Percentiles rank a stretch among this genome's conserved stretches.
Conservation (phyloP, 2,888 invertebrate species). For the Protophormia terraenovae region DNA sequence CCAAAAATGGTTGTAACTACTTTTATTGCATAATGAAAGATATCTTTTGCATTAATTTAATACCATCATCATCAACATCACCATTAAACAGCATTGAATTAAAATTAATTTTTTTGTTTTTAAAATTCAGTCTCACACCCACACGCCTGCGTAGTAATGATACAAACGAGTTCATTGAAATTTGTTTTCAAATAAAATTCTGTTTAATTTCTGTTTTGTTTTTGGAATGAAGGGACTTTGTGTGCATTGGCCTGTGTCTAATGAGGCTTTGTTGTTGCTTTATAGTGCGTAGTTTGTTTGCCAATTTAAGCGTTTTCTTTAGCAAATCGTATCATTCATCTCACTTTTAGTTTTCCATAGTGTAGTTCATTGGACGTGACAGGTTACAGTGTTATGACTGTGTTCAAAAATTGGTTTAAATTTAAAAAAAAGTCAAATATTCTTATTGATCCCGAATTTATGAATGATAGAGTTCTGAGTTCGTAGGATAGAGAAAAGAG, state of each 20-base stretch:
- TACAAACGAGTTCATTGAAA: constrained; percentile 52
- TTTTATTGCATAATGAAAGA: constrained; percentile 76
- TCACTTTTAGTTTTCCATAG: background rate
- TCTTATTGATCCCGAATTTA: too few species aligned
- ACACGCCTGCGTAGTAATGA: constrained; percentile 56
- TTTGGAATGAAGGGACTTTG: constrained; percentile 2
- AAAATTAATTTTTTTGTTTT: constrained; percentile 13
- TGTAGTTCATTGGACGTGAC: background rate
- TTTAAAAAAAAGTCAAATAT: background rate
- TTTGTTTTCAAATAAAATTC: constrained; percentile 36
- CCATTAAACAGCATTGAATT: constrained; percentile 54
- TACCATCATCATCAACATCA: constrained; percentile 51
- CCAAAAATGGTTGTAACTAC: constrained; percentile 72
- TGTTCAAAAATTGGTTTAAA: background rate
- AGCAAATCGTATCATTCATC: background rate
- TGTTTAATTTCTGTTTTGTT: constrained; percentile 8
- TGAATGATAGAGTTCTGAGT: too few species aligned
- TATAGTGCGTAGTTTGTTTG: background rate
- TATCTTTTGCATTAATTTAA: constrained; percentile 60
- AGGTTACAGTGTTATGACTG: background rate
- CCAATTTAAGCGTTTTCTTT: background rate
- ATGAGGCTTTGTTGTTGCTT: constrained; percentile 25
- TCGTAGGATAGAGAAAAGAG: too few species aligned
- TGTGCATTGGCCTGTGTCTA: constrained; percentile 55
- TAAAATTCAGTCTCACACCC: constrained; percentile 41